These are phyloP conservation scores for Agraylea sexmaculata DNA, from an alignment of 1,140 invertebrate species.

Conservation along the genomic window DNA sequence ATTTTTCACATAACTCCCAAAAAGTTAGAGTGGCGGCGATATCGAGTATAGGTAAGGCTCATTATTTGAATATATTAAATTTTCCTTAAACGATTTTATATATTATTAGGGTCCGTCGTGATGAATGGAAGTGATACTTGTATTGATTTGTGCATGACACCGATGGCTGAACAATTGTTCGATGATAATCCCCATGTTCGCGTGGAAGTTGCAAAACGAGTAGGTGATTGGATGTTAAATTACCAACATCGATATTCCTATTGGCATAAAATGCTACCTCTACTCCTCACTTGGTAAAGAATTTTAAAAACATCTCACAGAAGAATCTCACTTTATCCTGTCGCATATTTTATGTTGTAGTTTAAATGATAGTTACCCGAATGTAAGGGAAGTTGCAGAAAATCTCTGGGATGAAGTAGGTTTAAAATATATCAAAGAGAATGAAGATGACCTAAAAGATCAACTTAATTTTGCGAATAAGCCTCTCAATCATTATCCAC, in stretches of 20 bases:
- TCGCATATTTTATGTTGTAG: conserved; percentile 21
- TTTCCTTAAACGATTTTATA: neutral
- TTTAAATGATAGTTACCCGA: conserved; percentile 53
- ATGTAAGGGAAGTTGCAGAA: conserved; percentile 45
- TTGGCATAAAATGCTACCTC: conserved; percentile 59
- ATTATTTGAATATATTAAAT: neutral
- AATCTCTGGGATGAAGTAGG: conserved; percentile 56
- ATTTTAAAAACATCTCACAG: neutral
- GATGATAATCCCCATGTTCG: conserved; percentile 57
- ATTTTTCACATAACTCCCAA: conserved; percentile 70
- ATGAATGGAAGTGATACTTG: conserved; percentile 33
- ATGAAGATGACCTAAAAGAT: conserved; percentile 59
- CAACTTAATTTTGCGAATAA: conserved; percentile 55
- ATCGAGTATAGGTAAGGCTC: conserved; percentile 50
- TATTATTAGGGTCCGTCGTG: conserved; percentile 33
- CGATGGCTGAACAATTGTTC: conserved; percentile 62
- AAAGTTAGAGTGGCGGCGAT: conserved; percentile 62
- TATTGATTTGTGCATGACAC: conserved; percentile 38
- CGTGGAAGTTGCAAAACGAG: conserved; percentile 47
- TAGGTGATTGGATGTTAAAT: conserved; percentile 57
- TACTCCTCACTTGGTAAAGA: conserved; percentile 50
- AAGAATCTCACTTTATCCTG: neutral
- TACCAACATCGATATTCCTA: conserved; percentile 65
- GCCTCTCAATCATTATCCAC: conserved; percentile 52
- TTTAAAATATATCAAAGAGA: conserved; percentile 58